Percentiles rank a stretch among this genome's conserved stretches.
These are phyloP conservation scores for Pseudomyrmex gracilis DNA, from an alignment of 1,140 invertebrate genomes.

Conservation along the genomic window DNA sequence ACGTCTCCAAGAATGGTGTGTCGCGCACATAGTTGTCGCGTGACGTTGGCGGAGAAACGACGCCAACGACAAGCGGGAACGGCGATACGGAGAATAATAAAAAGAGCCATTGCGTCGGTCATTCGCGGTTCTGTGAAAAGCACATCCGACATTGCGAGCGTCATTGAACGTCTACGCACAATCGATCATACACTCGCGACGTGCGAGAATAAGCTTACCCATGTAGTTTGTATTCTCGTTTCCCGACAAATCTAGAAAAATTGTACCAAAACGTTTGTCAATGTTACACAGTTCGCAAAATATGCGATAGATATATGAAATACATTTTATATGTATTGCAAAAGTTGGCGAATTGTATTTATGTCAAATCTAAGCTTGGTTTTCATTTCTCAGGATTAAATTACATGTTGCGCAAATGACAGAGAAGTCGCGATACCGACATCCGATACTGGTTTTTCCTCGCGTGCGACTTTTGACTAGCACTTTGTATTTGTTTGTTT, in stretches of 20 bases:
- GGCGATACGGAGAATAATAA: slow-evolving; percentile 53
- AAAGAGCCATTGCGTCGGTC: slow-evolving; percentile 33
- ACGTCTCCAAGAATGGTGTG: slow-evolving; percentile 56
- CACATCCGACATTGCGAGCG: slow-evolving; percentile 12
- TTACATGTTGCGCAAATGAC: slow-evolving; percentile 1
- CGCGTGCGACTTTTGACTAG: slow-evolving; percentile 5
- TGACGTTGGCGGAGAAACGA: slow-evolving; percentile 65
- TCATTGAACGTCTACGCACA: background rate
- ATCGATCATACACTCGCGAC: background rate
- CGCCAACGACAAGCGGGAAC: slow-evolving; percentile 34
- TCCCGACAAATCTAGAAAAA: no score
- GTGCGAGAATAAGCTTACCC: background rate
- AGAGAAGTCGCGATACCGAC: slow-evolving; percentile 10
- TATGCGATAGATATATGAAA: no score
- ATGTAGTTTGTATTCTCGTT: no score
- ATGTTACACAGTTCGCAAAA: background rate
- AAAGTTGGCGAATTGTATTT: background rate
- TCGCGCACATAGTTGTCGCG: slow-evolving; percentile 69
- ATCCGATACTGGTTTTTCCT: slow-evolving; percentile 30
- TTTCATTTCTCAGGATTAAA: slow-evolving; percentile 4
- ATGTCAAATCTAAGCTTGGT: background rate
- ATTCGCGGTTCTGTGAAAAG: slow-evolving; percentile 59
- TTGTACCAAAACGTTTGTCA: no score
- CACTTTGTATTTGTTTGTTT: slow-evolving; percentile 13
- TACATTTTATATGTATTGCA: no score